Conservation (phyloP, 2,888 invertebrate genomes). For the Euphydryas editha region DNA sequence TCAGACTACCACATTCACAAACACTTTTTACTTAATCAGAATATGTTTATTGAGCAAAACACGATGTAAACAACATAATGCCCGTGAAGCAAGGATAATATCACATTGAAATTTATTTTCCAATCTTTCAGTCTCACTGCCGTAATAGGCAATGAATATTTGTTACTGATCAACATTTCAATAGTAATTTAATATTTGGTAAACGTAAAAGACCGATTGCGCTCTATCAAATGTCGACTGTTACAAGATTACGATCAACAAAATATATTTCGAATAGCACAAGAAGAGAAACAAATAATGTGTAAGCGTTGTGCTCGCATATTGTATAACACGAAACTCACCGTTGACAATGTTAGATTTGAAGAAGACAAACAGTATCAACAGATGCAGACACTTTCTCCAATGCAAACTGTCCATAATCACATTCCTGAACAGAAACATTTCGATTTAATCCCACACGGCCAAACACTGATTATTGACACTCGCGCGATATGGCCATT, state of each 20-base stretch:
- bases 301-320: neutral
- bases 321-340: slow-evolving; percentile 37
- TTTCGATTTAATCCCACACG: slow-evolving; percentile 59
- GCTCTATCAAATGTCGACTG: neutral
- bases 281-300: neutral
- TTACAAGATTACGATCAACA: neutral
- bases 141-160: neutral
- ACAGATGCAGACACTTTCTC: slow-evolving; percentile 66
- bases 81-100: neutral
- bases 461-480: slow-evolving; percentile 67
- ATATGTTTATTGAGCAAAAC: neutral
- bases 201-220: neutral
- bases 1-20: neutral
- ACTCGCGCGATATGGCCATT: slow-evolving; percentile 70
- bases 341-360: slow-evolving; percentile 65
- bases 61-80: neutral
- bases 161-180: neutral
- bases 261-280: slow-evolving; percentile 2
- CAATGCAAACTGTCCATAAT: slow-evolving; percentile 64
- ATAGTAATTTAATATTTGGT: neutral
- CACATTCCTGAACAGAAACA: slow-evolving; percentile 64
- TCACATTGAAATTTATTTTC: neutral
- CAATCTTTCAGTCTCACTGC: neutral
- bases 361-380: slow-evolving; percentile 60
- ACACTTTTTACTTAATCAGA: neutral